A percentile compares a stretch with the other conserved stretches of the same genome.
phyloP scores from a whole-genome alignment of 2,888 invertebrate species.

The Sesia bembeciformis region DNA sequence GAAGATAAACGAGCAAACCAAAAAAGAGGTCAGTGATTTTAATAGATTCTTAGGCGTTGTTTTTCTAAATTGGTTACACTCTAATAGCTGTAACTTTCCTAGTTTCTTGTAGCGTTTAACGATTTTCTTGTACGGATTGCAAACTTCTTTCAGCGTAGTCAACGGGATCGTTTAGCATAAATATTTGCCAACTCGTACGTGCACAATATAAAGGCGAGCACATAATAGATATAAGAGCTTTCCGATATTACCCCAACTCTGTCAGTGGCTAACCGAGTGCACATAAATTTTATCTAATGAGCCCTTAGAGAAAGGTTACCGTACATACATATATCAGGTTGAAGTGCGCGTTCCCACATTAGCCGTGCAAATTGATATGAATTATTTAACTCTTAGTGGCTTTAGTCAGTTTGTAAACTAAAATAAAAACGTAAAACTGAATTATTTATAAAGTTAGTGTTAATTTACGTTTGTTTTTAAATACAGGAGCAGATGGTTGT shows the following conservation, averaged over 20 bases:
- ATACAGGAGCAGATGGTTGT: too few relatives aligned
- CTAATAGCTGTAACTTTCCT: slow-evolving; percentile 51
- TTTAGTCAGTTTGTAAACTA: slow-evolving; percentile 32
- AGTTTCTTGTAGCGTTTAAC: slow-evolving; percentile 15
- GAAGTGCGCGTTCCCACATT: slow-evolving; percentile 48
- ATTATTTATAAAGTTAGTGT: background rate
- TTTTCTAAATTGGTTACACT: slow-evolving; percentile 55
- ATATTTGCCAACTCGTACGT: background rate
- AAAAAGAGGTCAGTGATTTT: slow-evolving; percentile 71
- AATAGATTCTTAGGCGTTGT: slow-evolving; percentile 34
- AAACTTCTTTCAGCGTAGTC: background rate
- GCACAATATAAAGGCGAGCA: background rate
- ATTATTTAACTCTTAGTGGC: slow-evolving; percentile 44
- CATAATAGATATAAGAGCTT: slow-evolving; percentile 1
- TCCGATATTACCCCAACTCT: slow-evolving; percentile 19
- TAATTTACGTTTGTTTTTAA: background rate
- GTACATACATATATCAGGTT: slow-evolving; percentile 31
- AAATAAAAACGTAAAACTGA: slow-evolving; percentile 26
- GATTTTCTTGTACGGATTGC: background rate
- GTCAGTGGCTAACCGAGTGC: slow-evolving; percentile 14
- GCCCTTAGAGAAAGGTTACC: slow-evolving; percentile 45
- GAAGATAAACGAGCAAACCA: slow-evolving; percentile 70
- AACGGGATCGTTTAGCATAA: background rate
- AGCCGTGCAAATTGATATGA: slow-evolving; percentile 47
- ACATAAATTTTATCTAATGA: slow-evolving; percentile 48